Conservation (phyloP, 1,140 invertebrate species). For the Temnothorax curvispinosus region DNA sequence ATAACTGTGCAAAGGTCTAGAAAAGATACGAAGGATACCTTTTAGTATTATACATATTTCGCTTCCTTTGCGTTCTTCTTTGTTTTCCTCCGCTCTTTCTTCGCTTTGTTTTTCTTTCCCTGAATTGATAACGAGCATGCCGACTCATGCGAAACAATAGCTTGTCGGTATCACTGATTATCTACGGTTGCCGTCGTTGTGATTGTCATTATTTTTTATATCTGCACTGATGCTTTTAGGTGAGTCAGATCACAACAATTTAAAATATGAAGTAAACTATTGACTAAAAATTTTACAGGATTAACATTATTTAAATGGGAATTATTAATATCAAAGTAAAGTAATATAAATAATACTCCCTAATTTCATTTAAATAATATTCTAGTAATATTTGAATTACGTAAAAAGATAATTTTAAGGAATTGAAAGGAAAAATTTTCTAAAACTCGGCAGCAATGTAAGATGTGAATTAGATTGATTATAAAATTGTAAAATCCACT, state of each 20-base stretch:
- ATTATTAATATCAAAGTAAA: not conserved
- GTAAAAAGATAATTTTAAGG: not conserved
- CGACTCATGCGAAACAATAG: conserved; percentile 21
- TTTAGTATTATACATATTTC: not conserved
- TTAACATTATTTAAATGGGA: not conserved
- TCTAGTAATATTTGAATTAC: not conserved
- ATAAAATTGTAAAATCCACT: not conserved
- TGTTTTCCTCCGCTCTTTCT: not conserved
- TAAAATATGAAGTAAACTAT: not conserved
- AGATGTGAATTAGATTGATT: not conserved
- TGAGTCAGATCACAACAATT: not conserved
- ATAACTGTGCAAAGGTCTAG: not conserved
- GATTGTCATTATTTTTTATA: conserved; percentile 4
- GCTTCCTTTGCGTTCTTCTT: not conserved
- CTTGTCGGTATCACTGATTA: conserved; percentile 19
- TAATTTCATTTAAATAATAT: not conserved
- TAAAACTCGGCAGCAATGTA: not conserved
- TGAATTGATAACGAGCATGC: conserved; percentile 19
- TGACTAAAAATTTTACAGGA: not conserved
- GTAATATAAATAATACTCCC: not conserved
- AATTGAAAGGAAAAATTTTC: not conserved
- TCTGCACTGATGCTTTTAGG: not conserved
- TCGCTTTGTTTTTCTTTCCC: conserved; percentile 6
- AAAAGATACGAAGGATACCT: conserved; percentile 15
- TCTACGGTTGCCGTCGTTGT: not conserved